Percentiles rank a stretch among this genome's conserved stretches.
phyloP scores from a whole-genome alignment of 2,888 invertebrate genomes.

The Drosophila sordidula region DNA sequence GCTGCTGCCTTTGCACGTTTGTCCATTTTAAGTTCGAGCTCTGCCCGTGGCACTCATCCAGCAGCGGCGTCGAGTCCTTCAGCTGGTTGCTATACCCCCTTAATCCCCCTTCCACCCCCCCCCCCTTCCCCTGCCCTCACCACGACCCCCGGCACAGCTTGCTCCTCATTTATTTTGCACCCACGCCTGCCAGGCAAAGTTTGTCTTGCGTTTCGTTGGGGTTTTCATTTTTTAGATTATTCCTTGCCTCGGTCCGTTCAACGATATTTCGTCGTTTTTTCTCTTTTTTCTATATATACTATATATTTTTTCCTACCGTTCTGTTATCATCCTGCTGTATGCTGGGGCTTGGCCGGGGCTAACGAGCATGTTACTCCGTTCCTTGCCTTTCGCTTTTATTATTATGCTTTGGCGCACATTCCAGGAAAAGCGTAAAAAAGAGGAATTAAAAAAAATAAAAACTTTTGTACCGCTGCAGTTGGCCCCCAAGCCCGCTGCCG shows the following conservation, averaged over 20 bases:
- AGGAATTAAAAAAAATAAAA: conserved; percentile 24
- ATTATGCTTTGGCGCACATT: conserved; percentile 81
- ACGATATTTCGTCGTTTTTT: conserved; percentile 45
- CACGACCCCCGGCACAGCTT: conserved; percentile 3
- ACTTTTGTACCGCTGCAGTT: conserved; percentile 58
- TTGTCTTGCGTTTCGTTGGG: conserved; percentile 81
- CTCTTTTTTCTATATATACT: too few relatives aligned
- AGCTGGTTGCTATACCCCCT: conserved; percentile 38
- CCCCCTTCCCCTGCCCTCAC: too few relatives aligned
- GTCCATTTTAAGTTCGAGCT: conserved; percentile 83
- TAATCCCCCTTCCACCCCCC: background rate
- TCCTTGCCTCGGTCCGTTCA: conserved; percentile 71
- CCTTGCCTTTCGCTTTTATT: conserved; percentile 79
- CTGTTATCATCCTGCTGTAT: conserved; percentile 47
- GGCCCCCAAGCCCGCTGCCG: background rate
- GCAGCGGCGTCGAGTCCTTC: conserved; percentile 70
- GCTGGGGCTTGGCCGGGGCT: conserved; percentile 54
- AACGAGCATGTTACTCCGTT: conserved; percentile 81
- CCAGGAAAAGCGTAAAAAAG: conserved; percentile 47
- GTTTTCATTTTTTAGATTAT: conserved; percentile 81
- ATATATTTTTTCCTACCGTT: conserved; percentile 29
- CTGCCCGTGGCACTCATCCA: conserved; percentile 82
- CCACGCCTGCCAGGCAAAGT: conserved; percentile 81
- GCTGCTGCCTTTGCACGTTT: conserved; percentile 69
- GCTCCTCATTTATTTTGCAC: conserved; percentile 77